Conservation (phyloP, 1,140 invertebrate species). For the Drosophila albomicans region DNA sequence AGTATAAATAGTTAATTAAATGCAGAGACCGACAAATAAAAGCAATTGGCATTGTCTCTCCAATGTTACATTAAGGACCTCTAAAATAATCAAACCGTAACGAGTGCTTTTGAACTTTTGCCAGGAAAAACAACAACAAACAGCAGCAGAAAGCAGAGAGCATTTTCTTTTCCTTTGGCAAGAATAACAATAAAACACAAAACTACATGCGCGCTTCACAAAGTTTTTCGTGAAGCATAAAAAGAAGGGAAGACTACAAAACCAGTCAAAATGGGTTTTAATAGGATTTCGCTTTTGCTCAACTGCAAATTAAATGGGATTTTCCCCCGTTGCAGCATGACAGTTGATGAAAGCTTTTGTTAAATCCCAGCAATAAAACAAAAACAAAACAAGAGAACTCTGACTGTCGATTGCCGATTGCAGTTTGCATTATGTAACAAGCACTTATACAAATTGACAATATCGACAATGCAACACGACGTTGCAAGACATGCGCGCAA, state of each 20-base stretch:
- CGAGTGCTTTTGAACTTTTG: constrained; percentile 40
- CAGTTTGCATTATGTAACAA: constrained; percentile 69
- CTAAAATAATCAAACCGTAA: constrained; percentile 42
- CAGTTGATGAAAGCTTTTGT: constrained; percentile 30
- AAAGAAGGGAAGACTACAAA: neutral
- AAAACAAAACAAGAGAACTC: neutral
- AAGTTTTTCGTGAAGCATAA: constrained; percentile 31
- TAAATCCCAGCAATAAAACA: constrained; percentile 38
- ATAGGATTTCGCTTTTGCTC: constrained; percentile 33
- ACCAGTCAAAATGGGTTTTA: constrained; percentile 32
- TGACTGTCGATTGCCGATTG: constrained; percentile 25
- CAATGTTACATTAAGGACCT: constrained; percentile 23
- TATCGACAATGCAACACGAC: constrained; percentile 53
- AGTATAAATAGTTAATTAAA: constrained; percentile 22
- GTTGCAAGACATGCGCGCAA: constrained; percentile 14
- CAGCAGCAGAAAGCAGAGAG: neutral
- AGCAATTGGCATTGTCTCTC: constrained; percentile 16
- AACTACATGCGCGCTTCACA: constrained; percentile 23
- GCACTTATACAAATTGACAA: constrained; percentile 80
- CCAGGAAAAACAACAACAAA: constrained; percentile 16
- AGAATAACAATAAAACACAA: constrained; percentile 38
- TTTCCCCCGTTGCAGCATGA: neutral
- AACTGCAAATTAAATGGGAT: constrained; percentile 40
- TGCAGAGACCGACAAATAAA: neutral
- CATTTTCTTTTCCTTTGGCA: neutral